Percentiles rank a stretch among this genome's conserved stretches.
Conservation (phyloP, 2,113 vertebrate genomes). For the Myodes glareolus region DNA sequence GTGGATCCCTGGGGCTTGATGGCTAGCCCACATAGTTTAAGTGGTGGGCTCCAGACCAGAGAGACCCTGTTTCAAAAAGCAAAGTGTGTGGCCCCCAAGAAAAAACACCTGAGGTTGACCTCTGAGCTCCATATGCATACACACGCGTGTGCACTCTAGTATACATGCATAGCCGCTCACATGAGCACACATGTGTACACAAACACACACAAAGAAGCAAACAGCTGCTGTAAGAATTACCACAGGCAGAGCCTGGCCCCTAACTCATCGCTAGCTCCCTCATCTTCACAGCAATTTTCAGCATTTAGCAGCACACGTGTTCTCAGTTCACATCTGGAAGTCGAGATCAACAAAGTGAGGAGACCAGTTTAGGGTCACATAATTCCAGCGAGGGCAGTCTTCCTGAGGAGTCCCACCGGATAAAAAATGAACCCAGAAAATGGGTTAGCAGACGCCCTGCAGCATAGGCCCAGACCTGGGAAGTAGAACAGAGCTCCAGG, state of each 20-base stretch:
- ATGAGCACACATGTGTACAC: neutral
- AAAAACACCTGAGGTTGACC: neutral
- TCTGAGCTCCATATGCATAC: neutral
- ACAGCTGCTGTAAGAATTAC: neutral
- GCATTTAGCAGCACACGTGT: neutral
- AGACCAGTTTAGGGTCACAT: neutral
- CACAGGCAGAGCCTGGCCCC: too few species aligned
- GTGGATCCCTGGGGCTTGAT: neutral
- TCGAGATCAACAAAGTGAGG: neutral
- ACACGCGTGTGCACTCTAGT: neutral
- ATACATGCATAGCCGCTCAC: neutral
- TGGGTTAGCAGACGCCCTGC: neutral
- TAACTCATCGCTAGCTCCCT: neutral
- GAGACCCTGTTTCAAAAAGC: neutral
- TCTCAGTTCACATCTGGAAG: neutral
- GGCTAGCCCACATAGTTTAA: neutral
- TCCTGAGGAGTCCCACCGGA: too few species aligned
- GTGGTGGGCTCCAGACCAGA: neutral
- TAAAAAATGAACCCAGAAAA: neutral
- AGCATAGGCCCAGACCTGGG: neutral
- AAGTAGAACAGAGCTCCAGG: neutral
- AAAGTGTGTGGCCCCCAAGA: neutral
- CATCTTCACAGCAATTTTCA: neutral
- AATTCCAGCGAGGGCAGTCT: neutral
- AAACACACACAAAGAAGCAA: too few species aligned